phyloP scores from a whole-genome alignment of 2,888 invertebrate species.

The Ditylenchus weischeri region DNA sequence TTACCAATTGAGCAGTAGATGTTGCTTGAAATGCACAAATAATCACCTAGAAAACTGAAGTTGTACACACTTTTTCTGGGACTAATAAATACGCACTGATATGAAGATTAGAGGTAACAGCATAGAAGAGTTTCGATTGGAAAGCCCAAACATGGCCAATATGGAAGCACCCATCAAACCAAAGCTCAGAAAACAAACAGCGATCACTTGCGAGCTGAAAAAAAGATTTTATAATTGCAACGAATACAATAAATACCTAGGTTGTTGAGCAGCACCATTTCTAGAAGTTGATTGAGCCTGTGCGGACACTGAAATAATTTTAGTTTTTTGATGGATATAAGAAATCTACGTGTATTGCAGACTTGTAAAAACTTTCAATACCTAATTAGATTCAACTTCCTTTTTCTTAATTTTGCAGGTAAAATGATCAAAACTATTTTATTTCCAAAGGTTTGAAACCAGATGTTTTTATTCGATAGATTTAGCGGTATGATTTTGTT shows the following conservation, averaged over 20 bases:
- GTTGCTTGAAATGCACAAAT: constrained; percentile 8
- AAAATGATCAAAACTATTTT: no score
- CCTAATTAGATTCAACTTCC: no score
- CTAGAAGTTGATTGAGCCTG: constrained; percentile 5
- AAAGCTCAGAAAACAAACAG: constrained; percentile 41
- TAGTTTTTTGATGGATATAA: constrained; percentile 21
- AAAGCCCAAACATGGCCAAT: constrained; percentile 47
- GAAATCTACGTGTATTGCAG: constrained; percentile 37
- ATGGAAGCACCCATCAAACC: constrained; percentile 44
- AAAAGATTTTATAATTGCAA: constrained; percentile 9
- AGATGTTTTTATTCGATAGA: no score
- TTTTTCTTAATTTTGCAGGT: no score
- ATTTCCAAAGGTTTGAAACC: no score
- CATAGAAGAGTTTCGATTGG: constrained; percentile 34
- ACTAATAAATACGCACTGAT: constrained; percentile 29
- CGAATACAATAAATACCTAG: constrained; percentile 10
- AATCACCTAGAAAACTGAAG: not conserved
- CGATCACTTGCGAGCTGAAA: constrained; percentile 44
- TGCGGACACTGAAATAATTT: constrained; percentile 33
- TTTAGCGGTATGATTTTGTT: no score
- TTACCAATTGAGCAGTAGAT: not conserved
- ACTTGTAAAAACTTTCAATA: no score
- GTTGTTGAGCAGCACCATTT: constrained; percentile 9
- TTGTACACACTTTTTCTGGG: not conserved
- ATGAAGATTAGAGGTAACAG: constrained; percentile 47